Percentiles rank a stretch among this genome's conserved stretches.
Evolutionary conservation across 1,140 invertebrate species (phyloP).

Genomic region (Zaprionus tsacasi): DNA sequence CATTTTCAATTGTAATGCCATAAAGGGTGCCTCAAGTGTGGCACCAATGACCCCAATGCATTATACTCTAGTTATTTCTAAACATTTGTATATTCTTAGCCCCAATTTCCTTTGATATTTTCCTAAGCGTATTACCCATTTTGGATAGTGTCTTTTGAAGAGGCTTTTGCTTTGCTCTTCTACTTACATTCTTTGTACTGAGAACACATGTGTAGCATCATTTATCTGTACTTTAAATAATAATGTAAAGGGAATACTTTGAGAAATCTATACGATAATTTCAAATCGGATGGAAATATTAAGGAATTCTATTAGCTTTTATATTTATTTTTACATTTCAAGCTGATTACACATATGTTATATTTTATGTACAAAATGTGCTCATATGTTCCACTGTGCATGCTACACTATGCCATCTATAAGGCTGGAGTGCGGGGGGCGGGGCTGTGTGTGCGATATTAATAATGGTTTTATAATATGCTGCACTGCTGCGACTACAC

Average conservation of each 20-base stretch:
- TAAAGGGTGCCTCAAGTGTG: not conserved
- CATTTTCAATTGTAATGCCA: constrained; percentile 12
- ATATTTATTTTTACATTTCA: too few relatives aligned
- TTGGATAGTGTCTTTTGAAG: not conserved
- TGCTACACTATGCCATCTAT: not conserved
- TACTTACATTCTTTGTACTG: not conserved
- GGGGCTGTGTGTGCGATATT: constrained; percentile 20
- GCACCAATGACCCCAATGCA: not conserved
- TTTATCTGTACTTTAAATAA: too few relatives aligned
- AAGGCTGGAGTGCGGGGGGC: not conserved
- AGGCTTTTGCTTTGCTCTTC: not conserved
- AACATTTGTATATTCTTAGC: not conserved
- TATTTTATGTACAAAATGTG: not conserved
- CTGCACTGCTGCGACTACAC: constrained; percentile 41
- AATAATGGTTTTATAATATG: constrained; percentile 54
- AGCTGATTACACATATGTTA: too few relatives aligned
- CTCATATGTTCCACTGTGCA: not conserved
- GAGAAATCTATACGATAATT: too few relatives aligned
- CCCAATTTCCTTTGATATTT: not conserved
- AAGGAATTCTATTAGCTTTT: not conserved
- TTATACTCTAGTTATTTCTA: not conserved
- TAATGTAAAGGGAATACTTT: too few relatives aligned
- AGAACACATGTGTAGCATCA: too few relatives aligned
- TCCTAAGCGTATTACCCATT: not conserved
- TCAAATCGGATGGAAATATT: not conserved